A percentile compares a stretch with the other conserved stretches of the same genome.
These are phyloP conservation scores for Zaprionus tsacasi DNA, from an alignment of 1,140 invertebrate species.

Conservation along the genomic window DNA sequence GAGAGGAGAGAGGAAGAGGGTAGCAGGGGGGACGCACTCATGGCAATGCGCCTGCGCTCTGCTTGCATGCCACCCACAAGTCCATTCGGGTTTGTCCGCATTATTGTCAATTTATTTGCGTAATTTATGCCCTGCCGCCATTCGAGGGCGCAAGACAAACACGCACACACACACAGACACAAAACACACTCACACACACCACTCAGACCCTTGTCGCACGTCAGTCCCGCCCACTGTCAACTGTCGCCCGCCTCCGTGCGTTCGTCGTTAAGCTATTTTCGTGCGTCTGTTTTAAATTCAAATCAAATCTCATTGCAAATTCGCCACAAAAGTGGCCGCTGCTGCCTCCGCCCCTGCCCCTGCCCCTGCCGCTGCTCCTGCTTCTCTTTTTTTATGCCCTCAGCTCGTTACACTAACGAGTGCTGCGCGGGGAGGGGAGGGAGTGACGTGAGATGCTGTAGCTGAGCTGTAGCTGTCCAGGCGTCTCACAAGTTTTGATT, in stretches of 20 bases:
- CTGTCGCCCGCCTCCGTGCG: conserved; percentile 56
- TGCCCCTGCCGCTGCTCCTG: background rate
- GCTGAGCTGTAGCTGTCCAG: background rate
- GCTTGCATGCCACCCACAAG: conserved; percentile 21
- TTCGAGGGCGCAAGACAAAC: conserved; percentile 47
- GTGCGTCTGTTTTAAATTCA: conserved; percentile 76
- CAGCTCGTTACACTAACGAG: conserved; percentile 59
- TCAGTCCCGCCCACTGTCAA: conserved; percentile 25
- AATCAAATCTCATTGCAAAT: conserved; percentile 81
- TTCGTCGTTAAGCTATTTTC: conserved; percentile 67
- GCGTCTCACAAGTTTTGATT: conserved; percentile 67
- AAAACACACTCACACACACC: conserved; percentile 16
- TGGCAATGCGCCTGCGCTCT: conserved; percentile 13
- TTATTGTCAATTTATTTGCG: conserved; percentile 80
- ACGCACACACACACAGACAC: conserved; percentile 16
- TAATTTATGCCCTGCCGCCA: conserved; percentile 75
- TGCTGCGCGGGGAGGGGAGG: background rate
- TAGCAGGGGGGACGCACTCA: background rate
- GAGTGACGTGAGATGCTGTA: background rate
- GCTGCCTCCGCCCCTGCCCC: background rate
- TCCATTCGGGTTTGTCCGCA: conserved; percentile 49
- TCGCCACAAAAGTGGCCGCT: conserved; percentile 48
- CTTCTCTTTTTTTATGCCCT: conserved; percentile 17
- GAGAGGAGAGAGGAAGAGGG: background rate
- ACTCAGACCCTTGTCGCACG: conserved; percentile 14